These are phyloP conservation scores for Cirrhinus mrigala DNA, from an alignment of 2,797 vertebrate genomes.

Conservation along the genomic window DNA sequence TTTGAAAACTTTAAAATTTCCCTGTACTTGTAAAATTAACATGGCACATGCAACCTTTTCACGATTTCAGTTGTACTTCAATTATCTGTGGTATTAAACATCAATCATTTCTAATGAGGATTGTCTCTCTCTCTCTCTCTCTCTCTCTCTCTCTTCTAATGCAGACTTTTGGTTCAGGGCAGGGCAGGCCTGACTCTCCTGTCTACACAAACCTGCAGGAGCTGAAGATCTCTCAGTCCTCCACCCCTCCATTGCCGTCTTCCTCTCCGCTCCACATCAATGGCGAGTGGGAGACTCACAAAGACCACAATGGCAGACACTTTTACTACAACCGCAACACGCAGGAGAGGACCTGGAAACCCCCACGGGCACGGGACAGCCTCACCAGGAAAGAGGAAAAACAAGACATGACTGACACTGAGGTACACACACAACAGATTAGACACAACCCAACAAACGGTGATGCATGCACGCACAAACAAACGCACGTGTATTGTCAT, in stretches of 20 bases:
- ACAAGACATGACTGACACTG: slow-evolving; percentile 77
- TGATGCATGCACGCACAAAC: slow-evolving; percentile 15
- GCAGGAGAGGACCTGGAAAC: slow-evolving; percentile 95
- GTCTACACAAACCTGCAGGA: slow-evolving; percentile 97
- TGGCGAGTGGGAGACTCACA: slow-evolving; percentile 97
- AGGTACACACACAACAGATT: slow-evolving; percentile 77
- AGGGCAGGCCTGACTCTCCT: slow-evolving; percentile 90
- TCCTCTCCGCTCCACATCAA: slow-evolving; percentile 86
- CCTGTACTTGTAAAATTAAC: too few relatives aligned
- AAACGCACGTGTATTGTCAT: background rate
- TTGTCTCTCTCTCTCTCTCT: background rate
- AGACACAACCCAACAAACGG: background rate
- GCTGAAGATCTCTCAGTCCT: slow-evolving; percentile 95
- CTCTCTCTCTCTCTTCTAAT: background rate
- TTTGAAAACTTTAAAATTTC: too few relatives aligned
- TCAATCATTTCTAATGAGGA: background rate
- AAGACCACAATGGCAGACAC: slow-evolving; percentile 89
- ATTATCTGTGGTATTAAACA: background rate
- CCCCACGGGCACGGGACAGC: slow-evolving; percentile 87
- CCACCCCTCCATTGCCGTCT: slow-evolving; percentile 87
- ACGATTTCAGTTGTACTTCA: background rate
- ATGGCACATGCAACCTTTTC: too few relatives aligned
- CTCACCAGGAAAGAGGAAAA: slow-evolving; percentile 82
- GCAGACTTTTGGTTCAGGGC: slow-evolving; percentile 86
- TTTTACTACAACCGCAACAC: slow-evolving; percentile 93